Conservation (phyloP, 2,113 vertebrate species). For the Danio rerio region GRCz12tu NC_133191.1:14395501-14396000, state of each 20-base stretch:
- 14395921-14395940: background rate
- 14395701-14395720: background rate
- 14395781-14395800: slow-evolving; percentile 69
- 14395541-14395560: too few relatives aligned
- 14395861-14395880: slow-evolving; percentile 58
- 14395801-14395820: slow-evolving; percentile 61
- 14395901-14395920: slow-evolving; percentile 67
- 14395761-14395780: slow-evolving; percentile 78
- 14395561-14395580: too few relatives aligned
- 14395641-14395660: background rate
- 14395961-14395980: background rate
- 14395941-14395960: background rate
- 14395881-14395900: slow-evolving; percentile 68
- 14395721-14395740: slow-evolving; percentile 63
- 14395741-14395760: slow-evolving; percentile 92
- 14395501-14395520: too few relatives aligned
- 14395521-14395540: too few relatives aligned
- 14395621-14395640: background rate
- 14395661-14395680: background rate
- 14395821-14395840: slow-evolving; percentile 53
- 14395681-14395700: background rate
- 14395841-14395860: slow-evolving; percentile 47
- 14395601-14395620: too few relatives aligned
- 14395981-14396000: background rate
- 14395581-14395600: too few relatives aligned